Evolutionary conservation across 2,113 vertebrate species (phyloP).

Genomic region (Lepidiolamprologus cunningtoni): DNA sequence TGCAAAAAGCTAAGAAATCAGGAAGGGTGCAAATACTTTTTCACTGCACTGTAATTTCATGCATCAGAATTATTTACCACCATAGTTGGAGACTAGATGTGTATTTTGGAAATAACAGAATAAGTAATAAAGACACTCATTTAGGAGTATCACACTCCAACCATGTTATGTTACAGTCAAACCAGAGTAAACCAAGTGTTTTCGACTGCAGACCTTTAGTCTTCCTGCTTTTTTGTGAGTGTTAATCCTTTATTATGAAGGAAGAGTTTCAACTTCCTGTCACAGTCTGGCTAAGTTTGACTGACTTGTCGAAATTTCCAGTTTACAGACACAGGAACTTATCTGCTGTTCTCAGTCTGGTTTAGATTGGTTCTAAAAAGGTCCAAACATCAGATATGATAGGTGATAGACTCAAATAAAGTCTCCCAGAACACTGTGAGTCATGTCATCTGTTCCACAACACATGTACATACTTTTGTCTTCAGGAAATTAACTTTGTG

Average conservation of each 20-base stretch:
- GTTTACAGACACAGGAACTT: background rate
- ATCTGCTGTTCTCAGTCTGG: background rate
- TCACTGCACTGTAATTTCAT: background rate
- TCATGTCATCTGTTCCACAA: background rate
- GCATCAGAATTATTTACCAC: background rate
- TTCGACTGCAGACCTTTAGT: background rate
- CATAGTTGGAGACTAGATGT: background rate
- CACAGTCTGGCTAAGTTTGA: background rate
- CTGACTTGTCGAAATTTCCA: background rate
- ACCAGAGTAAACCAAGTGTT: background rate
- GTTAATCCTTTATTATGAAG: conserved; percentile 24
- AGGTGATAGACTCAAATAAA: background rate
- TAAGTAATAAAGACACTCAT: background rate
- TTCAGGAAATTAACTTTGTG: background rate
- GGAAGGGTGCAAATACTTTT: background rate
- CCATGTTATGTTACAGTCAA: background rate
- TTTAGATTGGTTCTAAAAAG: background rate
- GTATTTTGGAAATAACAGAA: background rate
- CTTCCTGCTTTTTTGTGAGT: background rate
- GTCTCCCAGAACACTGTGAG: background rate
- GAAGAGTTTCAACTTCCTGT: background rate
- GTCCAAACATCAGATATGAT: background rate
- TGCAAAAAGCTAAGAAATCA: background rate
- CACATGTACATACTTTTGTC: background rate
- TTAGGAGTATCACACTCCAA: background rate